phyloP scores from a whole-genome alignment of 2,113 vertebrate species.

The Ctenodactylus gundi region DNA sequence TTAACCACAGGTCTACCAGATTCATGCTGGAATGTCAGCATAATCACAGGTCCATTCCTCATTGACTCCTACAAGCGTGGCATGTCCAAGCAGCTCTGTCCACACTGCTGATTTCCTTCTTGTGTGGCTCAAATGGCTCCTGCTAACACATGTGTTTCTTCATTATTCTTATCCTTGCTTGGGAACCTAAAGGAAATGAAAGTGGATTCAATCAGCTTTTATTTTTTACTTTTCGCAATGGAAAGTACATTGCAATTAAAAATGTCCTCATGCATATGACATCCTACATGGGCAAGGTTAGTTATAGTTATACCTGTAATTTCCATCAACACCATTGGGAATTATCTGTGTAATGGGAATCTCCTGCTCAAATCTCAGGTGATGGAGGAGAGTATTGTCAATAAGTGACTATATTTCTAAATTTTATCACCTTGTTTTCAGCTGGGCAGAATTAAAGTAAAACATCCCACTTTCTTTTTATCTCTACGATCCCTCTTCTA shows the following conservation, averaged over 20 bases:
- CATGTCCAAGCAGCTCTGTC: conserved; percentile 61
- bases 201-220: conserved; percentile 51
- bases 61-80: conserved; percentile 80
- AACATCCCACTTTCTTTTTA: background rate
- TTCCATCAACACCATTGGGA: conserved; percentile 64
- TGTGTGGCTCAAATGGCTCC: conserved; percentile 37
- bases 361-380: conserved; percentile 58
- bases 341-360: conserved; percentile 61
- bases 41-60: conserved; percentile 90
- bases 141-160: conserved; percentile 47
- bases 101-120: conserved; percentile 68
- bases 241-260: conserved; percentile 33
- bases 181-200: conserved; percentile 74
- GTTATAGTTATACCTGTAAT: conserved; percentile 57
- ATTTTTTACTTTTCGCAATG: too few species aligned
- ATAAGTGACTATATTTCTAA: conserved; percentile 29
- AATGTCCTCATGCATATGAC: background rate
- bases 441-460: conserved; percentile 27
- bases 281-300: background rate
- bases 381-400: background rate
- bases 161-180: conserved; percentile 68
- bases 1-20: conserved; percentile 98
- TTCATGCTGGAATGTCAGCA: conserved; percentile 95
- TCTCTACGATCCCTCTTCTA: background rate
- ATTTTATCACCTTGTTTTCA: conserved; percentile 14